Conservation (phyloP, 2,113 vertebrate species). For the Butastur rufipennis region DNA sequence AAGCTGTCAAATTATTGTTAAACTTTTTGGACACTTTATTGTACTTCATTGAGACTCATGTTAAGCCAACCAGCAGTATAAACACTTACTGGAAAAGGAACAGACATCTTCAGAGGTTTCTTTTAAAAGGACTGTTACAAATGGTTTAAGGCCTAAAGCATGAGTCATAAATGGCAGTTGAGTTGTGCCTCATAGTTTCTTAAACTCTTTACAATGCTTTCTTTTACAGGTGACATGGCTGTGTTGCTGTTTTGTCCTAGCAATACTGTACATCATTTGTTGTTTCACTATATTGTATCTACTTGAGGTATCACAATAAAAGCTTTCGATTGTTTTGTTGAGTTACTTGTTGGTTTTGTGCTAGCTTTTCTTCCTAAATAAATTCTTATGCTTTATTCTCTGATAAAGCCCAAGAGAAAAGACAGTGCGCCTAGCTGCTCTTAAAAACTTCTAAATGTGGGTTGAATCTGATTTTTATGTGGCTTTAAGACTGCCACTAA, state of each 20-base stretch:
- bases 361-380: not conserved
- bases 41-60: not conserved
- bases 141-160: constrained; percentile 76
- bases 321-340: constrained; percentile 78
- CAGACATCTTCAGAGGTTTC: constrained; percentile 52
- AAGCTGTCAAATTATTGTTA: not conserved
- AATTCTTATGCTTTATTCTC: not conserved
- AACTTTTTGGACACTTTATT: not conserved
- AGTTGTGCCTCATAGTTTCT: constrained; percentile 79
- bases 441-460: not conserved
- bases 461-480: not conserved
- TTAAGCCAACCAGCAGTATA: not conserved
- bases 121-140: constrained; percentile 74
- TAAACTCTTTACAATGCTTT: constrained; percentile 68
- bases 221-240: constrained; percentile 79
- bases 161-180: constrained; percentile 78
- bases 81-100: not conserved
- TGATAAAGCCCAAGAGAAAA: not conserved
- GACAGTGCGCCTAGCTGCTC: not conserved
- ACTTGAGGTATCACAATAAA: constrained; percentile 91
- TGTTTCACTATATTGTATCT: constrained; percentile 91
- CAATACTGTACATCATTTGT: constrained; percentile 83
- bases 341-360: not conserved
- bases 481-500: not conserved
- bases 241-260: constrained; percentile 83